Percentiles rank a stretch among this genome's conserved stretches.
Evolutionary conservation across 2,888 invertebrate species (phyloP).

Genomic region (Xylocampa areola): DNA sequence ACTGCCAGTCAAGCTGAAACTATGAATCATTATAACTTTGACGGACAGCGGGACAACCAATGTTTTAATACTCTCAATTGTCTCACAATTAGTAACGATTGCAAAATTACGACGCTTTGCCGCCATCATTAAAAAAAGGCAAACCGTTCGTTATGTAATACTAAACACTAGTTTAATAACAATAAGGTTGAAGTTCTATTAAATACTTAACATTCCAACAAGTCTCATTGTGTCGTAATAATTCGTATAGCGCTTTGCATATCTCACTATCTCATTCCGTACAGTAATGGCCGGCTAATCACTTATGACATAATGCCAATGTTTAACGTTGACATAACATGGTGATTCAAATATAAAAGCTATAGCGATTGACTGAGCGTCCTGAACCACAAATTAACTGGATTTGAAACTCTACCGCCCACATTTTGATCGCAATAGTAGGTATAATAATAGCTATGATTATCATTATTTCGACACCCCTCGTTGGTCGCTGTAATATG

Average conservation of each 20-base stretch:
- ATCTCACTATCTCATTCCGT: constrained; percentile 41
- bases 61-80: constrained; percentile 39
- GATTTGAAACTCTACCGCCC: constrained; percentile 37
- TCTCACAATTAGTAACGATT: constrained; percentile 47
- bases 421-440: constrained; percentile 27
- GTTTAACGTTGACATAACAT: constrained; percentile 44
- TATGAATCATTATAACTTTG: constrained; percentile 20
- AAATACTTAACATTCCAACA: constrained; percentile 15
- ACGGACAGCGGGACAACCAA: constrained; percentile 14
- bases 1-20: constrained; percentile 9
- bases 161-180: neutral
- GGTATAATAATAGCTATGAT: constrained; percentile 50
- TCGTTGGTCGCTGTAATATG: constrained; percentile 44
- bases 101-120: constrained; percentile 30
- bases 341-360: constrained; percentile 37
- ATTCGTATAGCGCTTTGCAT: constrained; percentile 48
- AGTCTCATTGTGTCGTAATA: constrained; percentile 36
- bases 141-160: constrained; percentile 13
- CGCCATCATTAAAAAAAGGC: constrained; percentile 25
- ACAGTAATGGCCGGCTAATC: constrained; percentile 42
- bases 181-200: constrained; percentile 45
- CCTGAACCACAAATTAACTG: constrained; percentile 55
- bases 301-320: constrained; percentile 49
- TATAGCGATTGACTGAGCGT: constrained; percentile 11
- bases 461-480: constrained; percentile 52